Base-by-base conservation (phyloP, 2,113 vertebrate genomes). In the Promerops cafer region DNA sequence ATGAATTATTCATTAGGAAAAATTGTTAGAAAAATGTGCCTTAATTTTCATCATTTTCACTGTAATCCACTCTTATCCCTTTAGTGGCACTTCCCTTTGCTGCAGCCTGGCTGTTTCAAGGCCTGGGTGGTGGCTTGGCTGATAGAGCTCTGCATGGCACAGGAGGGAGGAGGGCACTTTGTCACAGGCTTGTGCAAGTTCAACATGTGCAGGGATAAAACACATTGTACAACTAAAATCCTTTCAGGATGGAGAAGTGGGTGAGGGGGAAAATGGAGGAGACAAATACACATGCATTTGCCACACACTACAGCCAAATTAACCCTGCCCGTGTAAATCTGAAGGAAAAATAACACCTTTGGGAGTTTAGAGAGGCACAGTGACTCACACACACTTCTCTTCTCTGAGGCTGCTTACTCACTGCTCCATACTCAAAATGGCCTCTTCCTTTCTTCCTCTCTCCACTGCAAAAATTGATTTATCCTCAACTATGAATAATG, bases 1-100 rank as follows among this genome's bases (percentile, higher is more conserved):
- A 92, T 95, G 82, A 63, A 96, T 96, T 94, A 95, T 96, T 90
- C 94, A 96, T 95, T 90, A 80, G 64, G 50, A 77, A 90, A 94
- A 91, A 80, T 92, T 84, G 91, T 86, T 91, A 70, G 65, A n/a
- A 93, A 87, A 94, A 91, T 84, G 82, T 88, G 90, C 82, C 30
- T 66, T 93, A 86, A 96, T 94, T 95, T 83, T 77, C 60, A 53
- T 54, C 27, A 31, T 70, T 91, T 92, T 83, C 52, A 15, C 75
- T 56, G 22, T 88, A 75, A 30, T 91, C 44, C 89, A 39, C 64
- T 75, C 26, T 60, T 81, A 54, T 45, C 52, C 39, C 24, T 83
- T 91, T 6, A 63, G 44, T 35, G 31, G 35, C 44, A 54, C 59
- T 87, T 49, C 79, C 30, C 64, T 83, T 53, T 80, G 42, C 42